Conservation (phyloP, 2,888 invertebrate genomes). For the Gandaritis pyraliata region DNA sequence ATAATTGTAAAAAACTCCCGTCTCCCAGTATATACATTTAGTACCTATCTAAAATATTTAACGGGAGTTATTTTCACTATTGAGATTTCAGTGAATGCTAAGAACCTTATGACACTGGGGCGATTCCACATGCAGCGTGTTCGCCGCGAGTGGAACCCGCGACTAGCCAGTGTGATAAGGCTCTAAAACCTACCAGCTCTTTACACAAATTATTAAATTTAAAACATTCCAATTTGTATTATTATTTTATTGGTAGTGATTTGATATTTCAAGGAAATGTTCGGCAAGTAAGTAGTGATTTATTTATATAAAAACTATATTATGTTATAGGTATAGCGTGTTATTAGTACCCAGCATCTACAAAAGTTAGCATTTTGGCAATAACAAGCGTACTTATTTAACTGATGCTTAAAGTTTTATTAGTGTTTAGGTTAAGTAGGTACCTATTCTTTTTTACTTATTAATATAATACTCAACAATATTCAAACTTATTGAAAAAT, state of each 20-base stretch:
- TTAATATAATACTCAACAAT: slow-evolving; percentile 35
- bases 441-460: slow-evolving; percentile 26
- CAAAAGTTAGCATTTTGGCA: slow-evolving; percentile 45
- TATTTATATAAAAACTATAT: slow-evolving; percentile 1
- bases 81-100: too few species aligned
- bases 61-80: too few species aligned
- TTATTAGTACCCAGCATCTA: not conserved
- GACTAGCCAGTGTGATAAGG: too few species aligned
- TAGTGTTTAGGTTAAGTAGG: slow-evolving; percentile 45
- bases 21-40: too few species aligned
- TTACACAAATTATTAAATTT: not conserved
- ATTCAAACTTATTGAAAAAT: not conserved
- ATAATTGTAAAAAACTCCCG: too few species aligned
- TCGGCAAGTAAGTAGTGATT: slow-evolving; percentile 6
- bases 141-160: too few species aligned
- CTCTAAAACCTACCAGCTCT: too few species aligned
- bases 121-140: too few species aligned
- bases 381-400: slow-evolving; percentile 56
- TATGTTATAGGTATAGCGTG: slow-evolving; percentile 13
- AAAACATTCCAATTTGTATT: slow-evolving; percentile 28
- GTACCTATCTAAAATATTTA: too few species aligned
- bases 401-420: slow-evolving; percentile 50
- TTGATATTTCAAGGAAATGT: slow-evolving; percentile 6
- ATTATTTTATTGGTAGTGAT: slow-evolving; percentile 12
- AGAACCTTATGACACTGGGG: too few species aligned